phyloP scores from a whole-genome alignment of 2,888 invertebrate genomes.

The Lysandra coridon region DNA sequence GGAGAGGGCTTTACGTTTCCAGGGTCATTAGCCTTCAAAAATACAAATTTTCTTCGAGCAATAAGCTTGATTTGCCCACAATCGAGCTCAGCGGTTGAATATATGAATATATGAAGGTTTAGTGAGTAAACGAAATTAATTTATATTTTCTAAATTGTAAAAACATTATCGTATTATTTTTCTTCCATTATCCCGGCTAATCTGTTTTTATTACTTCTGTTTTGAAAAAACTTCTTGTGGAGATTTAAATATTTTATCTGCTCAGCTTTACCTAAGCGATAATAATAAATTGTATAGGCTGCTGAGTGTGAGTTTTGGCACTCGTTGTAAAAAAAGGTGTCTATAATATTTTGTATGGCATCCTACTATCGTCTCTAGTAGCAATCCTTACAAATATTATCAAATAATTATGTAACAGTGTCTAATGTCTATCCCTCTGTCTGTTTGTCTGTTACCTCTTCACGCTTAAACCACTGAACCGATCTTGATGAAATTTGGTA shows the following conservation, averaged over 20 bases:
- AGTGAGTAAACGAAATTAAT: not conserved
- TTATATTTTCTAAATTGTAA: conserved; percentile 12
- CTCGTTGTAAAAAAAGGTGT: too few species aligned
- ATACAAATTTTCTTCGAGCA: not conserved
- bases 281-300: not conserved
- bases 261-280: not conserved
- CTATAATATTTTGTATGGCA: too few species aligned
- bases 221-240: not conserved
- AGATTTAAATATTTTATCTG: not conserved
- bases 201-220: not conserved
- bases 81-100: not conserved
- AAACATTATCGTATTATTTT: conserved; percentile 9
- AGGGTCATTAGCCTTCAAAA: not conserved
- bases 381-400: too few species aligned
- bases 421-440: too few species aligned
- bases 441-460: too few species aligned
- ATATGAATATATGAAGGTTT: conserved; percentile 26
- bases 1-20: not conserved
- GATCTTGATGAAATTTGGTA: too few species aligned
- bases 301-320: too few species aligned
- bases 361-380: too few species aligned
- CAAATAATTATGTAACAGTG: too few species aligned
- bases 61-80: not conserved
- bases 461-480: too few species aligned
- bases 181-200: not conserved